Evolutionary conservation across 2,797 vertebrate species (phyloP).

Genomic region (Enteromius radiatus): DNA sequence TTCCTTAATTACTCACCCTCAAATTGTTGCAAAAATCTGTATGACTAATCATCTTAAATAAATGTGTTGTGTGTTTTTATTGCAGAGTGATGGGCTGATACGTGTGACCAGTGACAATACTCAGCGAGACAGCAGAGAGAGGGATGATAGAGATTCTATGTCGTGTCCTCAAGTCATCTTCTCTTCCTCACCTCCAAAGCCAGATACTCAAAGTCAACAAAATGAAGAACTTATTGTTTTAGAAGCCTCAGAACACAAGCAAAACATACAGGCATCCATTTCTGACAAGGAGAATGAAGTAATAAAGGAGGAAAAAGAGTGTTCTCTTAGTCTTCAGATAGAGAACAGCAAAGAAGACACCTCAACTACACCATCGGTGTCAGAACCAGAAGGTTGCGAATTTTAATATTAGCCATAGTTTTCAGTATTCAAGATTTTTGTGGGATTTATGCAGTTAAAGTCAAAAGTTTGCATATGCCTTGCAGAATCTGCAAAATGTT

Average conservation of each 20-base stretch:
- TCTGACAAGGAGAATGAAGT: slow-evolving; percentile 38
- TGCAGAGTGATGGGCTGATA: slow-evolving; percentile 85
- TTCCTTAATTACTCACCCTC: background rate
- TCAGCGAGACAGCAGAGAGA: slow-evolving; percentile 61
- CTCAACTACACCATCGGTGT: slow-evolving; percentile 5
- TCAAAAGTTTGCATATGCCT: background rate
- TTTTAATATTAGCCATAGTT: background rate
- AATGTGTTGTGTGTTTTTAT: slow-evolving; percentile 17
- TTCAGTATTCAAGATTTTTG: background rate
- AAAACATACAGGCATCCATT: slow-evolving; percentile 26
- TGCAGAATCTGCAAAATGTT: no score
- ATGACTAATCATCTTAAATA: background rate
- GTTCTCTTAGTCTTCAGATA: slow-evolving; percentile 2
- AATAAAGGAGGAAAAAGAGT: slow-evolving; percentile 29
- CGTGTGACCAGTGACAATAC: slow-evolving; percentile 83
- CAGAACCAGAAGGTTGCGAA: slow-evolving; percentile 53
- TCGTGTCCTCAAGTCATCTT: slow-evolving; percentile 29
- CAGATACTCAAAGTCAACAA: slow-evolving; percentile 12
- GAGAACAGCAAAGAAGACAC: slow-evolving; percentile 29
- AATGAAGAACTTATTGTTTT: background rate
- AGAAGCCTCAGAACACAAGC: slow-evolving; percentile 32
- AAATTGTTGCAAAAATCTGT: background rate
- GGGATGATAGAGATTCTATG: slow-evolving; percentile 55
- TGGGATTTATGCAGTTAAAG: background rate
- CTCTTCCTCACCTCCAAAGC: slow-evolving; percentile 34